Evolutionary conservation across 1,140 invertebrate genomes (phyloP), one percentile per base, ranked within the genome.

Genomic region (Lepidurus packardi): DNA sequence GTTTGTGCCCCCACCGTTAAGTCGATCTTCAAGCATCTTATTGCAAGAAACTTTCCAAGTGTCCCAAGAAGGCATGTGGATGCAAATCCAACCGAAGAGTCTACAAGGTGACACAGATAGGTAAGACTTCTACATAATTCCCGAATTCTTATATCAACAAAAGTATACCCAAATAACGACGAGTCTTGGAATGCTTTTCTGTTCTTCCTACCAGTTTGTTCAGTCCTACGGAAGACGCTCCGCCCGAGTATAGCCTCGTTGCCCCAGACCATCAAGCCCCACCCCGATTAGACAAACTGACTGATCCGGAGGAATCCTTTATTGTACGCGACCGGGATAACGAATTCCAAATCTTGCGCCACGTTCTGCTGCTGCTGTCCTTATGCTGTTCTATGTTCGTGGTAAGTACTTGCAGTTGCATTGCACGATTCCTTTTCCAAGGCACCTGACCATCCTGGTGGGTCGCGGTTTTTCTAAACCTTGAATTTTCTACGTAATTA

Each of bases 321-420:
- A 81, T 81, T 7, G 84, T 83, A 73, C 73, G 83, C 10, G 84
- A 85, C 78, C 79, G 84, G 5, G 85, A 85, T 77, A 85, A 86
- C 81, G 85, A 87, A 80, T 86, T 90, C 79, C 94, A 97, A 84
- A 90, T 92, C 78, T 87, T 94, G 77, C 88, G 91, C 81, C 95
- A 97, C 84, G 89, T 93, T 24, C 90, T 95, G 41, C 86, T 97
- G n/a, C 84, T 97, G 10, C 90, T 98, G 47, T 85, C 93, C 0
- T 86, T 96, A 77, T 86, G 90, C 42, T 90, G 91, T 74, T 94
- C 93, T 21, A 96, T 97, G 92, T 94, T 96, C 85, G 90, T 96
- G 81, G 93, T 94, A 84, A 89, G 91, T 85, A 16, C 13, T 25
- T 21, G 74, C 13, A 75, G 41, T 75, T 75, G 21, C 13, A 5